Conservation (phyloP, 2,888 invertebrate genomes). For the Tiliacea citrago region DNA sequence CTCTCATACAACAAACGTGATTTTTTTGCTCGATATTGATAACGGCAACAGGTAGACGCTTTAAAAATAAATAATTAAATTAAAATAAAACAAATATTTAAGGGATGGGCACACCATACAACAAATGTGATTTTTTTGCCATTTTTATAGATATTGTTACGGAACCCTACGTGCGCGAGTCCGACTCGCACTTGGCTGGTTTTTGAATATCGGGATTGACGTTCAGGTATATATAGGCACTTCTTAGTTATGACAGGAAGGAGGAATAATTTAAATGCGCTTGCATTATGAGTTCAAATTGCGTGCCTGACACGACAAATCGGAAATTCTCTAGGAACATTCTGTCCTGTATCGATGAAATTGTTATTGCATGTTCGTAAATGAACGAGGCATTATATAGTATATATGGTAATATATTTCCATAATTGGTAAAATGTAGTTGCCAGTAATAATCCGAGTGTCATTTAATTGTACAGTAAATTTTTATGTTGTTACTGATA, state of each 20-base stretch:
- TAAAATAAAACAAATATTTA: too few relatives aligned
- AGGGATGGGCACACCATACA: too few relatives aligned
- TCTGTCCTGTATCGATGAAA: not conserved
- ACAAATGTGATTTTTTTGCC: too few relatives aligned
- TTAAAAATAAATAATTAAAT: too few relatives aligned
- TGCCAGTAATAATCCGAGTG: not conserved
- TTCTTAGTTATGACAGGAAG: not conserved
- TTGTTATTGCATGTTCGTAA: conserved; percentile 6
- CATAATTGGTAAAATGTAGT: not conserved
- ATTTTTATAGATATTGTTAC: too few relatives aligned
- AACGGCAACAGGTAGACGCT: too few relatives aligned
- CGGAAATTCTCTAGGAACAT: not conserved
- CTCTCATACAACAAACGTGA: too few relatives aligned
- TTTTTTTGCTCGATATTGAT: too few relatives aligned
- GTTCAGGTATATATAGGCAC: not conserved
- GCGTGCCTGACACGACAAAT: conserved; percentile 4
- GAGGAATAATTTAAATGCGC: not conserved
- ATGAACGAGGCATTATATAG: not conserved
- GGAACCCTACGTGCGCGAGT: too few relatives aligned
- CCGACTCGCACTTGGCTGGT: too few relatives aligned
- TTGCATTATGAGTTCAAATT: not conserved
- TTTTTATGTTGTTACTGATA: not conserved
- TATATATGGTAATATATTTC: not conserved
- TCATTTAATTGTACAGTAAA: not conserved
- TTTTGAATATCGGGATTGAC: not conserved